These are phyloP conservation scores for Merodon equestris DNA, from an alignment of 2,888 invertebrate species.

Conservation along the genomic window DNA sequence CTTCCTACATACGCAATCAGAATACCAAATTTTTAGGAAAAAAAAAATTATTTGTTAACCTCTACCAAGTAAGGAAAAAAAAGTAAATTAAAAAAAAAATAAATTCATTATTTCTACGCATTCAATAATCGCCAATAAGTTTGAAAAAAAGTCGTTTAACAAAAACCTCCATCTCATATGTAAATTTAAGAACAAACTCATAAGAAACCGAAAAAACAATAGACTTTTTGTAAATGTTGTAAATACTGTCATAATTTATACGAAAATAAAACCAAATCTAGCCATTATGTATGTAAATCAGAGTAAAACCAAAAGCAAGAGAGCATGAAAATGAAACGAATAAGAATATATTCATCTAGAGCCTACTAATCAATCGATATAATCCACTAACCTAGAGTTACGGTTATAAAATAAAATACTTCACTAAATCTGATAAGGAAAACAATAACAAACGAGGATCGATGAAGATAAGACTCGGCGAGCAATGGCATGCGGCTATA, in stretches of 20 bases:
- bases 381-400: constrained; percentile 14
- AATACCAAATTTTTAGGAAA: constrained; percentile 46
- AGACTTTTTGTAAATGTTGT: constrained; percentile 61
- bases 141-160: constrained; percentile 32
- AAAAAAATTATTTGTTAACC: not conserved
- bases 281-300: constrained; percentile 31
- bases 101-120: constrained; percentile 35
- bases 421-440: too few relatives aligned
- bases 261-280: constrained; percentile 20
- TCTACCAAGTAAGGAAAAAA: constrained; percentile 3
- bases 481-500: too few relatives aligned
- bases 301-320: constrained; percentile 3
- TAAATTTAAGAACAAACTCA: constrained; percentile 16
- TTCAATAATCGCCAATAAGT: too few relatives aligned
- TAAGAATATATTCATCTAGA: constrained; percentile 30
- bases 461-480: too few relatives aligned
- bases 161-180: constrained; percentile 43
- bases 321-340: constrained; percentile 25
- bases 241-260: constrained; percentile 63
- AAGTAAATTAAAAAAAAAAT: constrained; percentile 1
- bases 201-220: constrained; percentile 3
- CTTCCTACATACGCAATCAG: constrained; percentile 55
- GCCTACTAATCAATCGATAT: constrained; percentile 52
- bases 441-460: too few relatives aligned
- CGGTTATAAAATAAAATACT: too few relatives aligned